Conservation (phyloP, 2,797 vertebrate species). For the Morus bassanus region DNA sequence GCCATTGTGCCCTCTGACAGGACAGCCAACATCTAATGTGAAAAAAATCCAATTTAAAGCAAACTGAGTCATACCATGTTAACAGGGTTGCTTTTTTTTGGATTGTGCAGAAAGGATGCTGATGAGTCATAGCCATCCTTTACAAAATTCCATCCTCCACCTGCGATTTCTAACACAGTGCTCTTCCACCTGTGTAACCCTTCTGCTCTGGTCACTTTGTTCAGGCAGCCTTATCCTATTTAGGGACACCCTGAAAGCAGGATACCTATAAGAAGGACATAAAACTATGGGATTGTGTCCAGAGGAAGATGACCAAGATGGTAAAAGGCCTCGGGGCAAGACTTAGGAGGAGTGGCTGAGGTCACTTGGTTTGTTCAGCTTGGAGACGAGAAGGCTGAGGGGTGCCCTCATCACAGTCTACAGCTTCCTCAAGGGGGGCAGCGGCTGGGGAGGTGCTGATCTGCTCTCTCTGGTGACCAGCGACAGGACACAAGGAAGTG, state of each 20-base stretch:
- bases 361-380: neutral
- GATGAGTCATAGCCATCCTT: neutral
- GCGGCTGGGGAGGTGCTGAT: neutral
- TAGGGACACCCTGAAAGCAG: neutral
- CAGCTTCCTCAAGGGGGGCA: rapidly evolving
- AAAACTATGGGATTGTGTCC: neutral
- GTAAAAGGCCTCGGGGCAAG: rapidly evolving
- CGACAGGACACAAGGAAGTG: rapidly evolving
- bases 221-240: neutral
- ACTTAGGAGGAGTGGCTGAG: neutral
- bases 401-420: neutral
- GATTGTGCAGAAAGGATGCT: neutral
- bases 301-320: neutral
- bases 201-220: neutral
- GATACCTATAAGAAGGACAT: neutral
- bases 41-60: neutral
- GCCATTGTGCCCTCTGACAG: neutral
- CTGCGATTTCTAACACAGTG: neutral
- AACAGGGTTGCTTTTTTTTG: neutral
- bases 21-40: neutral
- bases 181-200: neutral
- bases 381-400: neutral
- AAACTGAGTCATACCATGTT: neutral
- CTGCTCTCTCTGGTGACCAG: neutral
- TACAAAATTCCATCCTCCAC: neutral